These are phyloP conservation scores for Andrena hattorfiana DNA, from an alignment of 2,888 invertebrate species.

Conservation along the genomic window DNA sequence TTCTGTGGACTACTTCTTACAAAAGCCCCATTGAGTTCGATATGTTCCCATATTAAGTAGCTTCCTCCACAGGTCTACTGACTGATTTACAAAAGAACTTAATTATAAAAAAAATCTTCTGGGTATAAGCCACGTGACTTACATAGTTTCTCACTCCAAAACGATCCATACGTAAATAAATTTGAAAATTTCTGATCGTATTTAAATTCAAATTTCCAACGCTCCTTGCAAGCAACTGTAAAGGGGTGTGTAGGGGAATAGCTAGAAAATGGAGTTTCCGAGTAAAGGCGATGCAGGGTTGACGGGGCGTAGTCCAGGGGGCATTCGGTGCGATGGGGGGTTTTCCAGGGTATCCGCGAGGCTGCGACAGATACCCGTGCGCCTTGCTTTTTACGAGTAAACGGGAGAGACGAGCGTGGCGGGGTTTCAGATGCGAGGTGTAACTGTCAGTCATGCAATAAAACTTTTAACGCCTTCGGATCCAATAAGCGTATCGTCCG, in stretches of 20 bases:
- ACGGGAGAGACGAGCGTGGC: constrained; percentile 62
- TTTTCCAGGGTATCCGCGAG: constrained; percentile 69
- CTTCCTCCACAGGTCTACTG: too few species aligned
- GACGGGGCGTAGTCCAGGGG: constrained; percentile 77
- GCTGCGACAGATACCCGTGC: constrained; percentile 62
- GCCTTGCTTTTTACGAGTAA: constrained; percentile 78
- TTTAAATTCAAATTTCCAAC: neutral
- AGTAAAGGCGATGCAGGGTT: constrained; percentile 60
- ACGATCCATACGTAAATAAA: too few species aligned
- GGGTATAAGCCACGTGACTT: too few species aligned
- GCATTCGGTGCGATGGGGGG: constrained; percentile 62
- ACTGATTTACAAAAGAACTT: too few species aligned
- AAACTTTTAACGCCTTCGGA: constrained; percentile 82
- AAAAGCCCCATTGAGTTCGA: too few species aligned
- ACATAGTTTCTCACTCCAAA: too few species aligned
- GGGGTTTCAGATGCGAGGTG: constrained; percentile 76
- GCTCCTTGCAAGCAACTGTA: neutral
- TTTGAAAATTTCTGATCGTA: too few species aligned
- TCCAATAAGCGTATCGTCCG: constrained; percentile 82
- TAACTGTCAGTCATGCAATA: constrained; percentile 81
- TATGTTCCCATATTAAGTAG: too few species aligned
- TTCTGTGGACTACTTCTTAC: too few species aligned
- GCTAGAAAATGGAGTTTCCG: constrained; percentile 41
- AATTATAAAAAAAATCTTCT: too few species aligned
- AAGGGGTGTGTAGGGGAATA: neutral